Base-by-base conservation (phyloP, 2,113 vertebrate genomes). In the Albula glossodonta region DNA sequence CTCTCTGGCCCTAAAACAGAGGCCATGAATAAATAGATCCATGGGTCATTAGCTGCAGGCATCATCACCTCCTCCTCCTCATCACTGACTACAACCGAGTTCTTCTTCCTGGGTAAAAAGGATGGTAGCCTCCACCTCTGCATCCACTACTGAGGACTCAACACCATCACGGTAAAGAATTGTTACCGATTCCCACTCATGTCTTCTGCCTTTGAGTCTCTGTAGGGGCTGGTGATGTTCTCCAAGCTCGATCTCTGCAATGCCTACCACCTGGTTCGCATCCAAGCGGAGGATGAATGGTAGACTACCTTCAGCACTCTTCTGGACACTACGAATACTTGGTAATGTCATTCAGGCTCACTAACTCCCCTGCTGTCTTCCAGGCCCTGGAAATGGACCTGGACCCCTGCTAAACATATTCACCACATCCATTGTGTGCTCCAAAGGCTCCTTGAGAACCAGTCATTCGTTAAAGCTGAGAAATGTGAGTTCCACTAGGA, bases 291-390 rank as follows among this genome's bases (percentile, higher is more conserved):
- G 19, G 2, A 85, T 25, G 51, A 85, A 53, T 80, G 78, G 78
- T 60, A 80, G 56, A 80, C 84, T 9, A 41, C 8, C 6, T 85
- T 85, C 41, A 85, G 56, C 49, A 85, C 84, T 4, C 60, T 77
- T 48, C 12, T 17, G 78, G 78, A 5, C 78, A 85, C 2, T 41
- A 41, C 31, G 31, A 41, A 41, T 41, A 41, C 31, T 41, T 41
- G 31, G 31, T 41, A 41, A 41, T 41, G 31, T 41, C 31, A 41
- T 41, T 41, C 31, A 41, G 31, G 31, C 31, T 41, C 31, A 41
- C 31, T 41, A 41, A 41, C 31, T 41, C 31, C 31, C 31, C 31
- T 41, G 31, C 31, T 41, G 31, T 41, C 31, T 48, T 77, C 83
- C 74, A 74, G 41, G 6, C 2, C 17, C 51, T 4, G 49, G 74